Percentiles rank a stretch among this genome's conserved stretches.
Evolutionary conservation across 2,797 vertebrate genomes (phyloP).

Genomic region (Botia kubotai): DNA sequence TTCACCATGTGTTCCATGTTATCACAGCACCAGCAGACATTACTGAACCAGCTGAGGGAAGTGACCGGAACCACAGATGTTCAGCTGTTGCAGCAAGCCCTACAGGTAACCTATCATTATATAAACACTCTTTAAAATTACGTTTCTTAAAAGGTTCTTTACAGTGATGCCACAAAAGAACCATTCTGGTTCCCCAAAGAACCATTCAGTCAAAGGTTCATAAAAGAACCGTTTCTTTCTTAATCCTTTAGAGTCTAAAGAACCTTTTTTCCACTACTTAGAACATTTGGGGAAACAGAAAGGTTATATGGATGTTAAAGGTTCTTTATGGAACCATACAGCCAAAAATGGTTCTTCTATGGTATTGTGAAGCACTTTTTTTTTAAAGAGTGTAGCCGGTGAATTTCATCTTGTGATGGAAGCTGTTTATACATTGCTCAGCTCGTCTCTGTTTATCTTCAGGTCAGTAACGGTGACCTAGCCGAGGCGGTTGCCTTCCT

Average conservation of each 20-base stretch:
- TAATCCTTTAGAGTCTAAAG: no score
- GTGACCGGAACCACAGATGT: conserved; percentile 96
- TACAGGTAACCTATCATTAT: conserved; percentile 83
- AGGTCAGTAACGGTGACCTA: conserved; percentile 97
- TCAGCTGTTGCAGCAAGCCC: conserved; percentile 94
- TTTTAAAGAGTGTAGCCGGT: background rate
- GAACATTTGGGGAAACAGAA: no score
- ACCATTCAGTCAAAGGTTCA: no score
- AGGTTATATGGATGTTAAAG: no score
- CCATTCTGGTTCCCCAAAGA: no score
- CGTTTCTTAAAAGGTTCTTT: no score
- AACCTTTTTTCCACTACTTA: no score
- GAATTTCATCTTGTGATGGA: background rate
- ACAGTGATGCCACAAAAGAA: no score
- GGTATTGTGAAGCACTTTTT: background rate
- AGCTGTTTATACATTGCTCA: background rate
- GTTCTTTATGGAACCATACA: no score
- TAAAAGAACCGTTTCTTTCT: no score
- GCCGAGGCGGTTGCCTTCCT: conserved; percentile 94
- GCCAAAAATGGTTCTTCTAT: no score
- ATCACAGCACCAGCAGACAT: conserved; percentile 93
- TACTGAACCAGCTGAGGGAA: conserved; percentile 97
- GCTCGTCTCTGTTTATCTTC: conserved; percentile 21
- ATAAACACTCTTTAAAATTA: no score
- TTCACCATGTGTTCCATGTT: background rate